Conservation (phyloP, 2,888 invertebrate species). For the Gonocerus acuteangulatus region DNA sequence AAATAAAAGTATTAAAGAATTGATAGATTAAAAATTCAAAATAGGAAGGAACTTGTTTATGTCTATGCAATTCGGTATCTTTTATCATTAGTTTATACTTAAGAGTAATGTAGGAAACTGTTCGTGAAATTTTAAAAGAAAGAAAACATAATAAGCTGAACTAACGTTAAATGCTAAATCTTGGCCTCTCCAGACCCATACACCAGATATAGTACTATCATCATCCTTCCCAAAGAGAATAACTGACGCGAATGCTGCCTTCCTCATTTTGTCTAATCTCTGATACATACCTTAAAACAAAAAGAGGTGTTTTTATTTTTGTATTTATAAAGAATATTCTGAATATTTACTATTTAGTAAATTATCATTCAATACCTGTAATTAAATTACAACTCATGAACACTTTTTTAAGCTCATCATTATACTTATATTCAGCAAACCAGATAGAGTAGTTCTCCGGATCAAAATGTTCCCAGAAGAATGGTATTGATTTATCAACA, state of each 20-base stretch:
- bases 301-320: no score
- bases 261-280: conserved; percentile 94
- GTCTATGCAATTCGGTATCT: no score
- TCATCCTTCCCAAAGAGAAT: conserved; percentile 89
- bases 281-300: conserved; percentile 82
- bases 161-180: conserved; percentile 75
- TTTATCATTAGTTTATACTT: no score
- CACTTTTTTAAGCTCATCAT: conserved; percentile 78
- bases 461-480: conserved; percentile 98
- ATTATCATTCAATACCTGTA: no score
- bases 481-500: conserved; percentile 84
- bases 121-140: no score
- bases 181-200: conserved; percentile 98
- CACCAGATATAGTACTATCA: conserved; percentile 85
- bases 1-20: conserved; percentile 29
- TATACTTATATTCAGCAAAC: conserved; percentile 94
- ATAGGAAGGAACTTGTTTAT: no score
- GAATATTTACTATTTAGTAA: no score
- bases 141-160: no score
- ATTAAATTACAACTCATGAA: conserved; percentile 99
- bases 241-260: conserved; percentile 89
- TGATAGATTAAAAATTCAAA: not conserved
- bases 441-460: conserved; percentile 93
- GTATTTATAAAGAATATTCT: no score
- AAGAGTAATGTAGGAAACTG: no score